Percentiles rank a stretch among this genome's conserved stretches.
These are phyloP conservation scores for Subacronicta megacephala DNA, from an alignment of 2,888 invertebrate species.

Conservation along the genomic window DNA sequence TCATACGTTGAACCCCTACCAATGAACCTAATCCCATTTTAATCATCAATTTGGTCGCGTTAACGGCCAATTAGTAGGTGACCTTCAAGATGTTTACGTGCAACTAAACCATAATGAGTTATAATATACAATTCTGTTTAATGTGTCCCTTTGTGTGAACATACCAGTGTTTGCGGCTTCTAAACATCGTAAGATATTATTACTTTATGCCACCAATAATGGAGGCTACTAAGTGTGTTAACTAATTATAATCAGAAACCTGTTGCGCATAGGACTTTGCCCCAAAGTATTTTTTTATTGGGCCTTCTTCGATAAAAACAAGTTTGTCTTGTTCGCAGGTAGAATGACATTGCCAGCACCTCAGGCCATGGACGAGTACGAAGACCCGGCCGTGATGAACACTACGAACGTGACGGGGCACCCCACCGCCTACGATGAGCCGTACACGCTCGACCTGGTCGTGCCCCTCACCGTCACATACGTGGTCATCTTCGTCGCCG, in stretches of 20 bases:
- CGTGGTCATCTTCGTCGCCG: constrained; percentile 92
- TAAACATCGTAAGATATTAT: constrained; percentile 19
- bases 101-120: constrained; percentile 34
- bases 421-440: constrained; percentile 67
- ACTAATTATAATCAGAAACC: constrained; percentile 10
- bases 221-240: constrained; percentile 9
- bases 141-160: constrained; percentile 14
- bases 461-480: constrained; percentile 92
- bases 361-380: constrained; percentile 69
- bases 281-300: constrained; percentile 26
- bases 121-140: constrained; percentile 19
- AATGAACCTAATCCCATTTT: constrained; percentile 33
- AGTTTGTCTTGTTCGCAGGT: constrained; percentile 69
- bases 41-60: constrained; percentile 48
- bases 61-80: constrained; percentile 48
- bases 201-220: constrained; percentile 9
- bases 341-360: constrained; percentile 61
- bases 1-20: constrained; percentile 21
- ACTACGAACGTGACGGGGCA: constrained; percentile 69
- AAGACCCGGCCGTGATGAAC: constrained; percentile 66
- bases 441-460: constrained; percentile 90
- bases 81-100: constrained; percentile 54
- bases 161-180: constrained; percentile 9
- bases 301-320: constrained; percentile 26
- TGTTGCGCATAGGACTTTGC: constrained; percentile 30